These are phyloP conservation scores for Masticophis lateralis DNA, from an alignment of 2,797 vertebrate genomes.

Conservation along the genomic window DNA sequence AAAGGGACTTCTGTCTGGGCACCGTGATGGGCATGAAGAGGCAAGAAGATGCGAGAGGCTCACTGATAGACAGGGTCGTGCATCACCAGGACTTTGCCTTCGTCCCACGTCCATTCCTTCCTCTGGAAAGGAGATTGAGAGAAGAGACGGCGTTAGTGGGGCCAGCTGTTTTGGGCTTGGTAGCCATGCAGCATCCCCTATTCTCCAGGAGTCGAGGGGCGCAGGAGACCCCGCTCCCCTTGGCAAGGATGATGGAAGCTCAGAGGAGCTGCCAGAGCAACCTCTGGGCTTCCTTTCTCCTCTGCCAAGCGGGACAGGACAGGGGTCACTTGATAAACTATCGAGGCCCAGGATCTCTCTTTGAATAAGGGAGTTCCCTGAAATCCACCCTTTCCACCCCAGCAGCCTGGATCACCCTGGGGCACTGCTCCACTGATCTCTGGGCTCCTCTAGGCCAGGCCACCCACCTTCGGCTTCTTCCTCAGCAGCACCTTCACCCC, in stretches of 20 bases:
- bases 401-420: not conserved
- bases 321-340: not conserved
- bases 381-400: not conserved
- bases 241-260: not conserved
- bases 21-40: not conserved
- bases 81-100: conserved; percentile 85
- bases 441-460: not conserved
- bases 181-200: not conserved
- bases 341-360: not conserved
- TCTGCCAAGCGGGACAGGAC: not conserved
- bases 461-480: conserved; percentile 84
- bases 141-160: not conserved
- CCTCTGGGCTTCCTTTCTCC: not conserved
- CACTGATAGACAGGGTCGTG: conserved; percentile 84
- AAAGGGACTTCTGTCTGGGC: too few relatives aligned
- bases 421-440: not conserved
- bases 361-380: not conserved
- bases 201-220: too few relatives aligned
- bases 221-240: too few relatives aligned
- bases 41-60: not conserved
- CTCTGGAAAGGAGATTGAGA: conserved; percentile 67
- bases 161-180: not conserved
- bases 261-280: not conserved
- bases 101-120: conserved; percentile 85
- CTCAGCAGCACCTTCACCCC: conserved; percentile 82